A percentile compares a stretch with the other conserved stretches of the same genome.
These are phyloP conservation scores for Ramphastos sulfuratus DNA, from an alignment of 2,113 vertebrate genomes.

Conservation along the genomic window DNA sequence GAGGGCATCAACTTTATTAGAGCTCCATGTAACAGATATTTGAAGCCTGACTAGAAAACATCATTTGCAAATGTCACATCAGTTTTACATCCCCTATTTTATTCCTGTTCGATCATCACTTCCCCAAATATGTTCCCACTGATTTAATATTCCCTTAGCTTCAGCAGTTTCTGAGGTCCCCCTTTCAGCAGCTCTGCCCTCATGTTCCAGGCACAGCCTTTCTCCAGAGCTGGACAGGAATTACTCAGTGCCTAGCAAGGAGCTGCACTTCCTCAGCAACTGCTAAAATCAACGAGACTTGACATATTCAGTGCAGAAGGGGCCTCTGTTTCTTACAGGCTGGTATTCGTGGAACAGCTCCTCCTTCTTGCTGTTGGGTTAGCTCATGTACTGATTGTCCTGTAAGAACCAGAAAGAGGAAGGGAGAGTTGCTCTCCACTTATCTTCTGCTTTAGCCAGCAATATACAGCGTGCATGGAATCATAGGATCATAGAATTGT, in stretches of 20 bases:
- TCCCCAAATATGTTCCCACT: background rate
- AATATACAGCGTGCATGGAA: background rate
- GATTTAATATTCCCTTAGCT: background rate
- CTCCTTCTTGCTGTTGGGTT: background rate
- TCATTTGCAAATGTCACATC: background rate
- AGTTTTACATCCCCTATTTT: background rate
- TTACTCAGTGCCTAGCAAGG: background rate
- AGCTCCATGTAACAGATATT: background rate
- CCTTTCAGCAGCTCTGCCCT: background rate
- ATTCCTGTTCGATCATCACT: background rate
- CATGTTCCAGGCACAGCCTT: background rate
- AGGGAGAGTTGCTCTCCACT: background rate
- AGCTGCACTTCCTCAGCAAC: background rate
- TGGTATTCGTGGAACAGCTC: background rate
- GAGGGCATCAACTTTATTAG: conserved; percentile 39
- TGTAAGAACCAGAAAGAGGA: background rate
- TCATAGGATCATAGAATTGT: too few species aligned
- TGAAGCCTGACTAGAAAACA: conserved; percentile 13
- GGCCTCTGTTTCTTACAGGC: background rate
- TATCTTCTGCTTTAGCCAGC: background rate
- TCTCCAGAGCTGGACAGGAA: background rate
- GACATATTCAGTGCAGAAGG: background rate
- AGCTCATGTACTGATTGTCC: background rate
- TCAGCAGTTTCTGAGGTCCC: background rate
- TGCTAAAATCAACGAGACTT: background rate